Evolutionary conservation across 2,113 vertebrate species (phyloP).

Genomic region (Leucopsar rothschildi): DNA sequence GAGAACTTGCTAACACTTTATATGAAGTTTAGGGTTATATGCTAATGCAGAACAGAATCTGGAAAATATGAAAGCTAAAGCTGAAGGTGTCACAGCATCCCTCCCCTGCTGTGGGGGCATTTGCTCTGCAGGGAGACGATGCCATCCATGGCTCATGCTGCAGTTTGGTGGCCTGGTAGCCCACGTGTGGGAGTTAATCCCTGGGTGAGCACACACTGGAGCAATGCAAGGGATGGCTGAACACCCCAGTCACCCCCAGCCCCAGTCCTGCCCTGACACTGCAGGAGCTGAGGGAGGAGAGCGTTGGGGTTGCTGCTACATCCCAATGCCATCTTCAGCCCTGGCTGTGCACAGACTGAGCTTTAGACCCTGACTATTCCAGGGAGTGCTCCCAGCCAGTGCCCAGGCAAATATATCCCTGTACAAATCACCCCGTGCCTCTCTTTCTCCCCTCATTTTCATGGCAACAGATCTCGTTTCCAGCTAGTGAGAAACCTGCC

Average conservation of each 20-base stretch:
- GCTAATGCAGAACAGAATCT: neutral
- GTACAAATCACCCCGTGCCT: neutral
- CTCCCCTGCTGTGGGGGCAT: neutral
- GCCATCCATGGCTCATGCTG: neutral
- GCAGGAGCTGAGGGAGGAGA: neutral
- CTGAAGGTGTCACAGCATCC: neutral
- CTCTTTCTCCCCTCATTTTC: neutral
- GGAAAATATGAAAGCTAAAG: neutral
- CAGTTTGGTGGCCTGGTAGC: neutral
- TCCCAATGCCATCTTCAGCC: neutral
- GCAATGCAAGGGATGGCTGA: neutral
- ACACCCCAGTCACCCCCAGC: neutral
- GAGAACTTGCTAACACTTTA: neutral
- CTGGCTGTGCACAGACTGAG: neutral
- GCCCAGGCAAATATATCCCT: neutral
- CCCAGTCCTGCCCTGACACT: accelerated
- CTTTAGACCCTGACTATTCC: neutral
- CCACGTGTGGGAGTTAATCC: neutral
- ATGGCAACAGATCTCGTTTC: neutral
- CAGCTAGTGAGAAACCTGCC: neutral
- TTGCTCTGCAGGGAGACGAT: neutral
- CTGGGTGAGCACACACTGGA: accelerated
- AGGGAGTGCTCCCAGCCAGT: neutral
- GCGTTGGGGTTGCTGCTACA: neutral
- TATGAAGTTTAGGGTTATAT: neutral